Evolutionary conservation across 2,888 invertebrate species (phyloP), one percentile per base, ranked within the genome.

Genomic region (Periphyllus acericola): DNA sequence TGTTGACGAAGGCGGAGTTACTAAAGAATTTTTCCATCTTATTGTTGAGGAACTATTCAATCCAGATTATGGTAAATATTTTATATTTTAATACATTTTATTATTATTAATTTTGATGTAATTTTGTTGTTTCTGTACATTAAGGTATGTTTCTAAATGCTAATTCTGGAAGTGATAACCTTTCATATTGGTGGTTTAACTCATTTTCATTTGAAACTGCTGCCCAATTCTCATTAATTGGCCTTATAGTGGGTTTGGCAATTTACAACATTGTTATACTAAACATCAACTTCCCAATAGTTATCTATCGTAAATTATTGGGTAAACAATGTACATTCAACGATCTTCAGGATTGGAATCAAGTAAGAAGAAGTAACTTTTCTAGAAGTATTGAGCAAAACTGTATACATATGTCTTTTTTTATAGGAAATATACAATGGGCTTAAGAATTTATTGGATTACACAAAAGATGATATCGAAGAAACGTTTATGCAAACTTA

Each of bases 191-290:
- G n/a, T n/a, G n/a, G 97, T 98, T 98, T 91, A 98, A 98, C 92
- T 96, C 97, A 21, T 96, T 96, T 21, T 97, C 98, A 72, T 98
- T 97, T 91, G 98, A 98, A 92, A 97, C 96, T 90, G 97, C 97
- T 91, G 97, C 96, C 72, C 98, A 98, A 92, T 98, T 98, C 92
- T 97, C 96, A 1, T 92, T 98, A 85, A 97, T 98, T 90, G 98
- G 98, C 76, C 97, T 98, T 90, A 96, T 98, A 80, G 93, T 99
- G 89, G 98, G 98, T 9, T 93, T 98, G 90, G 98, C 98, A 86
- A 98, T 98, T 91, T 99, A 98, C 92, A 98, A 99, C 92, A 98
- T 97, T 91, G 95, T 98, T 55, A 98, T 98, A 90, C 93, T 98
- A 90, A 97, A 98, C 90, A 96, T 98, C 88, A 97, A 97, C 92